Conservation (phyloP, 1,140 invertebrate species). For the Zaprionus africanus region DNA sequence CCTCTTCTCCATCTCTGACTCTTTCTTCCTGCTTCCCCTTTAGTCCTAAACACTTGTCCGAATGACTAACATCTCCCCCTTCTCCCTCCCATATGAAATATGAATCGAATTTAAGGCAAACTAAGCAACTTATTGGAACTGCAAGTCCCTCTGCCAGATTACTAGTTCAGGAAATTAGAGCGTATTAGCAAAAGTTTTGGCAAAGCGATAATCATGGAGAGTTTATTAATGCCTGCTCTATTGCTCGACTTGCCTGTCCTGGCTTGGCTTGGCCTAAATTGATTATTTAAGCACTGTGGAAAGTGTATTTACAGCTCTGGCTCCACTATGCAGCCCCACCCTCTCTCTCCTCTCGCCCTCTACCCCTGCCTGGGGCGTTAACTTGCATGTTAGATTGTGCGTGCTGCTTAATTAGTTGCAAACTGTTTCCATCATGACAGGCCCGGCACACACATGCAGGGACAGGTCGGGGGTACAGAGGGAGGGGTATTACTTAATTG, state of each 20-base stretch:
- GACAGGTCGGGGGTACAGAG: constrained; percentile 14
- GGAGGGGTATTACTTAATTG: constrained; percentile 20
- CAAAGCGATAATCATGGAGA: constrained; percentile 17
- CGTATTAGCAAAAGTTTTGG: neutral
- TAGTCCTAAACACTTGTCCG: neutral
- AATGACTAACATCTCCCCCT: neutral
- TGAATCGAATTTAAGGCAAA: neutral
- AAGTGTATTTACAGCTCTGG: constrained; percentile 31
- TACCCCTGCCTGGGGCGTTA: constrained; percentile 55
- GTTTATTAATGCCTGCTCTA: constrained; percentile 3
- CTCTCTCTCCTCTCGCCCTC: no score
- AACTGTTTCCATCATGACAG: constrained; percentile 74
- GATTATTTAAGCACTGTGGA: constrained; percentile 45
- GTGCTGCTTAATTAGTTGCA: constrained; percentile 82
- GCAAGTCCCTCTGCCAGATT: constrained; percentile 2
- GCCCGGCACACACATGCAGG: neutral
- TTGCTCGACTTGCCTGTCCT: neutral
- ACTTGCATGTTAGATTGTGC: constrained; percentile 81
- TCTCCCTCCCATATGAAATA: neutral
- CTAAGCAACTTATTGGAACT: neutral
- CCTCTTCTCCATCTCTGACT: neutral
- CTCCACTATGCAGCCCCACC: constrained; percentile 30
- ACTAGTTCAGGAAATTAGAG: constrained; percentile 36
- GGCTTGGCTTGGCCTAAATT: constrained; percentile 29
- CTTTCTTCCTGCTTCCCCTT: neutral